A percentile compares a stretch with the other conserved stretches of the same genome.
phyloP scores from a whole-genome alignment of 2,888 invertebrate species.

The Lingula anatina region DNA sequence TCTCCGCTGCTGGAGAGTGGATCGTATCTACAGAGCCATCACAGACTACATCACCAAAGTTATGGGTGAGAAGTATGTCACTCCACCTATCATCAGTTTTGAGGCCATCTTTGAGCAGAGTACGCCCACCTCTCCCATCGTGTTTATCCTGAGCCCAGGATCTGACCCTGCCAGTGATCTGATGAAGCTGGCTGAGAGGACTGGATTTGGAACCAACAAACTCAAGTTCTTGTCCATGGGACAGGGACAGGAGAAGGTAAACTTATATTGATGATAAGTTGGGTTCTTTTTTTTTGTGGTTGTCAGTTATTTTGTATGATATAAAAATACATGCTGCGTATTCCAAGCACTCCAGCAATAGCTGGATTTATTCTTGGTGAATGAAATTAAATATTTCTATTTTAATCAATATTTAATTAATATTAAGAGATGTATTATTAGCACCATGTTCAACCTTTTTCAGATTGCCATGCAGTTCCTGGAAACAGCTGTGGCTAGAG shows the following conservation, averaged over 20 bases:
- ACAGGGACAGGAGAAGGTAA: constrained; percentile 53
- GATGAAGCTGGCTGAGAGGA: constrained; percentile 52
- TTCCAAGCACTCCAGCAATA: too few relatives aligned
- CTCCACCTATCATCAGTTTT: constrained; percentile 80
- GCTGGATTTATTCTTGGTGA: too few relatives aligned
- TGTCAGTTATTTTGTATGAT: neutral
- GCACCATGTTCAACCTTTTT: too few relatives aligned
- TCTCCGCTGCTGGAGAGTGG: constrained; percentile 82
- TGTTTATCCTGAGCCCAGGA: constrained; percentile 54
- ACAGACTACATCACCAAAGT: constrained; percentile 73
- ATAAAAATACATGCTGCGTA: neutral
- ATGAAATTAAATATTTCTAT: too few relatives aligned
- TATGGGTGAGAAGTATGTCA: constrained; percentile 85
- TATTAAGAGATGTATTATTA: too few relatives aligned
- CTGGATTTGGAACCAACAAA: constrained; percentile 51
- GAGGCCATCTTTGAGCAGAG: constrained; percentile 82
- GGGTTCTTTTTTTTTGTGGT: constrained; percentile 1
- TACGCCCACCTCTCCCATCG: constrained; percentile 61
- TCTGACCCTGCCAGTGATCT: constrained; percentile 54
- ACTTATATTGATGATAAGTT: neutral
- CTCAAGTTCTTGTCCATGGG: constrained; percentile 54
- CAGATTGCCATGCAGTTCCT: constrained; percentile 63
- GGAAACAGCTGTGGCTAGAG: constrained; percentile 55
- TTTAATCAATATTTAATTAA: too few relatives aligned
- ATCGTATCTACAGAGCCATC: constrained; percentile 81